phyloP scores from a whole-genome alignment of 2,888 invertebrate genomes.

The Antheraea yamamai region DNA sequence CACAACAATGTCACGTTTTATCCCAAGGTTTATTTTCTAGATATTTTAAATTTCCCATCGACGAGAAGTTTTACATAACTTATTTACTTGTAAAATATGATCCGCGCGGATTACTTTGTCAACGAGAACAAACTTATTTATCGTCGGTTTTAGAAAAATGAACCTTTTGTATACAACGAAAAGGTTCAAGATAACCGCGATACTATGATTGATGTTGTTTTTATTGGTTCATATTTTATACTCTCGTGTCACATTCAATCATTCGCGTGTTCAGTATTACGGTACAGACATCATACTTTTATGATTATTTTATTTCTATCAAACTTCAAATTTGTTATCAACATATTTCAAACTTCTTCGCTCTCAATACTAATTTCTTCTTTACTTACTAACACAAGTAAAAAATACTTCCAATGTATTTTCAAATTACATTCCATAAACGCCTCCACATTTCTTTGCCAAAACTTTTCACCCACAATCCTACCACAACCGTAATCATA shows the following conservation, averaged over 20 bases:
- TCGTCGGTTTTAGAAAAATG: neutral
- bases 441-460: neutral
- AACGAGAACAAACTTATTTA: neutral
- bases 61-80: neutral
- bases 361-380: neutral
- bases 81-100: neutral
- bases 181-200: conserved; percentile 4
- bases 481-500: neutral
- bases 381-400: neutral
- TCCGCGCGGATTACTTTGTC: neutral
- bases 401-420: neutral
- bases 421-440: neutral
- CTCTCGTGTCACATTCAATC: conserved; percentile 32
- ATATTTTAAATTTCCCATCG: conserved; percentile 11
- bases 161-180: neutral
- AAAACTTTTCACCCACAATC: neutral
- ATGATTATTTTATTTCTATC: neutral
- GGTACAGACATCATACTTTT: conserved; percentile 15
- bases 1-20: conserved; percentile 34
- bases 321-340: neutral
- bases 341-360: neutral
- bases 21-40: conserved; percentile 17
- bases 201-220: neutral
- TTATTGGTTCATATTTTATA: conserved; percentile 15
- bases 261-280: conserved; percentile 29